Evolutionary conservation across 2,113 vertebrate species (phyloP).

Genomic region (Sinocyclocheilus grahami): DNA sequence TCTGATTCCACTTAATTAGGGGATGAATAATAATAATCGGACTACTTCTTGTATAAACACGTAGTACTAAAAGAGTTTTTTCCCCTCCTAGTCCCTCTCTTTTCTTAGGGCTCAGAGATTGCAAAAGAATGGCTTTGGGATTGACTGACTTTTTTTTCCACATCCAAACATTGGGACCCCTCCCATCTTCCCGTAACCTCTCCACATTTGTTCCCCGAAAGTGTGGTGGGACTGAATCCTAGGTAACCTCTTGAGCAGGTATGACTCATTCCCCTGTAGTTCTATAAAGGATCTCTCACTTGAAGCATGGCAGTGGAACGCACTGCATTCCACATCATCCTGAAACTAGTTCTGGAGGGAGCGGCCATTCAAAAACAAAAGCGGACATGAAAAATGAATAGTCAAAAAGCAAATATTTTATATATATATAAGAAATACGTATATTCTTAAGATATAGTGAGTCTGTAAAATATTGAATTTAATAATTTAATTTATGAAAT

Average conservation of each 20-base stretch:
- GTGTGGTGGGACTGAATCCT: constrained; percentile 53
- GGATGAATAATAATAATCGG: background rate
- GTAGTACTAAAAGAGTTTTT: background rate
- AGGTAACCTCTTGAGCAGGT: constrained; percentile 46
- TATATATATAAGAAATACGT: background rate
- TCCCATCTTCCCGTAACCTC: constrained; percentile 29
- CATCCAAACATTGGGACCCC: constrained; percentile 27
- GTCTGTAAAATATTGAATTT: background rate
- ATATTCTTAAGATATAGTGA: background rate
- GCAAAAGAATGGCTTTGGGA: constrained; percentile 27
- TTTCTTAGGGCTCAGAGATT: background rate
- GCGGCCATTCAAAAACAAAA: background rate
- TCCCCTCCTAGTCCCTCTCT: constrained; percentile 15
- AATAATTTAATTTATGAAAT: background rate
- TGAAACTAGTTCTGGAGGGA: constrained; percentile 24
- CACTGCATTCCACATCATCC: constrained; percentile 19
- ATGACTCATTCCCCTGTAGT: constrained; percentile 71
- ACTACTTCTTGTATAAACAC: background rate
- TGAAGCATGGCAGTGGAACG: constrained; percentile 36
- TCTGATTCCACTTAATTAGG: background rate
- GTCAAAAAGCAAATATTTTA: background rate
- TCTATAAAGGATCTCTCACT: constrained; percentile 25
- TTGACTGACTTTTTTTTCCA: constrained; percentile 36
- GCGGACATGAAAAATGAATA: background rate
- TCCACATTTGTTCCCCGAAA: constrained; percentile 74